Conservation (phyloP, 2,797 vertebrate species). For the Esox masquinongy region DNA sequence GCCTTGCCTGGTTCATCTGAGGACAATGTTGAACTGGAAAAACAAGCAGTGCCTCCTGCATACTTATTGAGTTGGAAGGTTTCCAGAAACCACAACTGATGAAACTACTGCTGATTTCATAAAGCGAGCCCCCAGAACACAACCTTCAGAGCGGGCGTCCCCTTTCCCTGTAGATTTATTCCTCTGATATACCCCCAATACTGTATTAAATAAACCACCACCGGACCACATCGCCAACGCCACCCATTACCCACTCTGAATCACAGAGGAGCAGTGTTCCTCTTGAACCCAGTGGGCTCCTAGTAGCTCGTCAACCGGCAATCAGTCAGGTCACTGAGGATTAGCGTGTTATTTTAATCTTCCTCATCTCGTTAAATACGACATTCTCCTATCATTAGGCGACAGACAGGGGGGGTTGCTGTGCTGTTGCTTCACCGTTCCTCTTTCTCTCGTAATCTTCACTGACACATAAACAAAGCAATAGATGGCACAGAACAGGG, state of each 20-base stretch:
- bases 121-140: conserved; percentile 59
- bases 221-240: conserved; percentile 31
- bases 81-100: conserved; percentile 71
- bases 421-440: background rate
- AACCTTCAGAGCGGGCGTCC: conserved; percentile 44
- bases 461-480: background rate
- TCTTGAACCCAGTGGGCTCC: conserved; percentile 60
- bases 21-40: conserved; percentile 76
- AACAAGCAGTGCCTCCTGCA: conserved; percentile 62
- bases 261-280: conserved; percentile 65
- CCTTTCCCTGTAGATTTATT: conserved; percentile 45
- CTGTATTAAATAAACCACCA: conserved; percentile 49
- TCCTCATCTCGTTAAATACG: conserved; percentile 50
- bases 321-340: conserved; percentile 44
- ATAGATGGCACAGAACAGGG: background rate
- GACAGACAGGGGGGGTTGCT: background rate
- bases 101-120: conserved; percentile 50
- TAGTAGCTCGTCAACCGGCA: conserved; percentile 61
- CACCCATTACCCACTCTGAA: conserved; percentile 60
- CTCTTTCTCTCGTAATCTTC: background rate
- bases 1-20: conserved; percentile 67
- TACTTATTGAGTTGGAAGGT: conserved; percentile 67
- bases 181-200: conserved; percentile 52
- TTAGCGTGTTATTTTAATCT: conserved; percentile 53
- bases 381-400: conserved; percentile 18